Conservation (phyloP, 2,888 invertebrate genomes). For the Clitarchus hookeri region DNA sequence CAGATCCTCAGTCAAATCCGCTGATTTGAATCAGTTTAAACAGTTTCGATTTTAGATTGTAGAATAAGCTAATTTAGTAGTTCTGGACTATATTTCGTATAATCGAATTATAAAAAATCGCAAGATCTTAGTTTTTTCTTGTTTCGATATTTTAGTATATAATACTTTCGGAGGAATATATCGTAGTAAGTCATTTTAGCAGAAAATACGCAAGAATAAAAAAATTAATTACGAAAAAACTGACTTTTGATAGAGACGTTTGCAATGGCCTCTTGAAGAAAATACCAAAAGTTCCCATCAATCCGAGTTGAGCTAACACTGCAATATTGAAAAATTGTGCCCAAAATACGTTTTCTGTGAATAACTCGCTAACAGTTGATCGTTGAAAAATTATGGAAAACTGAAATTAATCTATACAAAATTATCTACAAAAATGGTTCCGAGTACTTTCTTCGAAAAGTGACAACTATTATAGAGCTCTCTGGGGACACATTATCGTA, state of each 20-base stretch:
- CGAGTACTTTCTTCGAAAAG: too few species aligned
- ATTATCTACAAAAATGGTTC: background rate
- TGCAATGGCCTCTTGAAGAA: background rate
- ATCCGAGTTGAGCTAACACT: background rate
- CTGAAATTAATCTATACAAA: background rate
- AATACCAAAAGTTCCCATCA: background rate
- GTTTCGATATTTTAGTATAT: too few species aligned
- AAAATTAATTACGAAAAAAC: background rate
- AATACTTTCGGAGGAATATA: too few species aligned
- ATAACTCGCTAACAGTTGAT: background rate
- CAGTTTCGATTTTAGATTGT: too few species aligned
- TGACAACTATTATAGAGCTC: background rate
- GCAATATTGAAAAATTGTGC: background rate
- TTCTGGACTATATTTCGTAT: too few species aligned
- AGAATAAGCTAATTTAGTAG: too few species aligned
- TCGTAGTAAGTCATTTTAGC: background rate
- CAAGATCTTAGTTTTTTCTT: too few species aligned
- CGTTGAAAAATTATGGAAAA: background rate
- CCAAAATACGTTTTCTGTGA: background rate
- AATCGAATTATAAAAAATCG: too few species aligned
- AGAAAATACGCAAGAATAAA: background rate
- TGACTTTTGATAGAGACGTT: background rate
- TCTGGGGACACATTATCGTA: background rate
- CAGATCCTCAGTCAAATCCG: too few species aligned
- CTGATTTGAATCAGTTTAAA: too few species aligned